phyloP scores from a whole-genome alignment of 2,113 vertebrate genomes.

The Syngnathus scovelli region DNA sequence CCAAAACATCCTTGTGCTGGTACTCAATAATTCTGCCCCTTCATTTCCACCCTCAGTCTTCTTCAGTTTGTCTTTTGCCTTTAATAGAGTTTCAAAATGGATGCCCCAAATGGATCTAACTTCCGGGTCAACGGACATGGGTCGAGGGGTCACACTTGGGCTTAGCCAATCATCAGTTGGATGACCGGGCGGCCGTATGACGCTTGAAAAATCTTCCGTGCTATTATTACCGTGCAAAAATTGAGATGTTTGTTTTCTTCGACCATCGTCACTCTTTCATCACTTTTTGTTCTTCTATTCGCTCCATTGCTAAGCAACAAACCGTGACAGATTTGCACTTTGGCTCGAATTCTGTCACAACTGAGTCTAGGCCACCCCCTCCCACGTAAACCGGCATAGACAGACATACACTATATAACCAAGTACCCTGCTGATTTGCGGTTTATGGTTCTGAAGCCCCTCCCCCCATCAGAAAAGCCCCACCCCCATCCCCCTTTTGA shows the following conservation, averaged over 20 bases:
- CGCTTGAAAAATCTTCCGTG: conserved; percentile 1
- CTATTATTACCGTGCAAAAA: too few relatives aligned
- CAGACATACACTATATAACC: conserved; percentile 25
- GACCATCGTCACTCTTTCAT: background rate
- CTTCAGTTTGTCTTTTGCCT: conserved; percentile 56
- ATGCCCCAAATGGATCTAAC: conserved; percentile 60
- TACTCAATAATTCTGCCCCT: conserved; percentile 64
- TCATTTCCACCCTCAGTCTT: conserved; percentile 50
- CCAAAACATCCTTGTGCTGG: conserved; percentile 57
- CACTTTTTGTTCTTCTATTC: conserved; percentile 1
- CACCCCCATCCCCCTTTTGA: conserved; percentile 27
- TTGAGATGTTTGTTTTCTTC: background rate
- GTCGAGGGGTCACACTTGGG: conserved; percentile 58
- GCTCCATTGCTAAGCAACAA: conserved; percentile 60
- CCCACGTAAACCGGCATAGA: conserved; percentile 30
- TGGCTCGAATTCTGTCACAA: conserved; percentile 50
- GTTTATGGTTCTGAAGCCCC: conserved; percentile 45
- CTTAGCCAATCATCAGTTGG: conserved; percentile 47
- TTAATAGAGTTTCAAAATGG: conserved; percentile 66
- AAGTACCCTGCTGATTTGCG: conserved; percentile 35
- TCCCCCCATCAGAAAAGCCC: conserved; percentile 21
- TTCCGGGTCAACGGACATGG: conserved; percentile 66
- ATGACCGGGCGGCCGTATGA: conserved; percentile 30
- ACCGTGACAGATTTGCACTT: conserved; percentile 58
- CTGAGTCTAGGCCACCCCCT: conserved; percentile 57